phyloP scores from a whole-genome alignment of 2,797 vertebrate species.

The Threskiornis aethiopicus region DNA sequence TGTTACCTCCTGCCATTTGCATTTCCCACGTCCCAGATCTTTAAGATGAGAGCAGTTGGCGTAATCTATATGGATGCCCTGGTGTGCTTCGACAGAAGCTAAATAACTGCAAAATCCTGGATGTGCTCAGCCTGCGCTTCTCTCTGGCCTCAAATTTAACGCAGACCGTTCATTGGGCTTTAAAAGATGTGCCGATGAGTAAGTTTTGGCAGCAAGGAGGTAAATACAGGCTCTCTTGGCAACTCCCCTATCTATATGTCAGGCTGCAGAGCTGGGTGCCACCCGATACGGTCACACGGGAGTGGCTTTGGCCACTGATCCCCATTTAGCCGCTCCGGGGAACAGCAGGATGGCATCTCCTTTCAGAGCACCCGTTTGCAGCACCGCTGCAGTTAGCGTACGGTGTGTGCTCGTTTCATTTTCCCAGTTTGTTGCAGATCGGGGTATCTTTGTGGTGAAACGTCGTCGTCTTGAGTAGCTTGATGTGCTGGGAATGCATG shows the following conservation, averaged over 20 bases:
- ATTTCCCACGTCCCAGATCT: background rate
- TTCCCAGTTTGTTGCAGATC: background rate
- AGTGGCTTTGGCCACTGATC: background rate
- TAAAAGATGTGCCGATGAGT: background rate
- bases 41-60: background rate
- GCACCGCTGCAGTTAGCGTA: accelerated
- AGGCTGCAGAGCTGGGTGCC: background rate
- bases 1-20: background rate
- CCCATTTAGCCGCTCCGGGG: accelerated
- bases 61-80: background rate
- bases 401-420: background rate
- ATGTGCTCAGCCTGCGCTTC: background rate
- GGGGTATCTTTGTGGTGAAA: background rate
- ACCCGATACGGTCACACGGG: accelerated
- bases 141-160: background rate
- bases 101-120: background rate
- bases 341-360: background rate
- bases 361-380: background rate
- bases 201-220: background rate
- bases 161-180: background rate
- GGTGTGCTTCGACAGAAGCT: background rate
- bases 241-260: accelerated
- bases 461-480: background rate
- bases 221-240: background rate
- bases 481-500: background rate